Conservation (phyloP, 2,888 invertebrate genomes). For the Nephrotoma appendiculata region DNA sequence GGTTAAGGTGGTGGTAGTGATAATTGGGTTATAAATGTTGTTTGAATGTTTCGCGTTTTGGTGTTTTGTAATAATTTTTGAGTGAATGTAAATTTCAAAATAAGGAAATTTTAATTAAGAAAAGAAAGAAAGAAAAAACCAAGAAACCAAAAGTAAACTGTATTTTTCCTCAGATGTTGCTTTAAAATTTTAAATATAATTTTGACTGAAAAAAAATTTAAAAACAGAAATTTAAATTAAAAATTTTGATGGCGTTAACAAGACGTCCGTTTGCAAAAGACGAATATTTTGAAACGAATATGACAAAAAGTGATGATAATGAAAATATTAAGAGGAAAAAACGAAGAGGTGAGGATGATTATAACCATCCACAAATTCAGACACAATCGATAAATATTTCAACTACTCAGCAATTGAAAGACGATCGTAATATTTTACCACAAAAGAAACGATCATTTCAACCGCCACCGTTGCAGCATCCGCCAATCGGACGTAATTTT, state of each 20-base stretch:
- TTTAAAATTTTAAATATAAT: not conserved
- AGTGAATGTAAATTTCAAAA: not conserved
- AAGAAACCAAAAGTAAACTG: not conserved
- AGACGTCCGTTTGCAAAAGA: conserved; percentile 32
- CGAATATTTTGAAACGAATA: conserved; percentile 18
- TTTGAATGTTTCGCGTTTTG: not conserved
- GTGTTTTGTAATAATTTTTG: not conserved
- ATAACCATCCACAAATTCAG: conserved; percentile 8
- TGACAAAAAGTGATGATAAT: conserved; percentile 19
- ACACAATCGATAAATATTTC: conserved; percentile 1
- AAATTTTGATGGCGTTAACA: conserved; percentile 26
- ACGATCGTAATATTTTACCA: conserved; percentile 21
- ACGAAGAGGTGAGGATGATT: conserved; percentile 30
- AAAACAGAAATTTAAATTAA: not conserved
- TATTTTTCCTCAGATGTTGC: not conserved
- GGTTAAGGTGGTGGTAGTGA: not conserved
- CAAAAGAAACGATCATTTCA: conserved; percentile 27
- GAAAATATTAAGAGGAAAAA: conserved; percentile 29
- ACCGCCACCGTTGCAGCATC: not conserved
- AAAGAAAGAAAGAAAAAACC: not conserved
- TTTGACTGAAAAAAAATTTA: not conserved
- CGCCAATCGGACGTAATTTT: conserved; percentile 8
- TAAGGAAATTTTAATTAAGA: not conserved
- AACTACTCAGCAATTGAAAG: conserved; percentile 10
- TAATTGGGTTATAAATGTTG: not conserved